Evolutionary conservation across 2,888 invertebrate genomes (phyloP).

Genomic region (Nycteola revayana): DNA sequence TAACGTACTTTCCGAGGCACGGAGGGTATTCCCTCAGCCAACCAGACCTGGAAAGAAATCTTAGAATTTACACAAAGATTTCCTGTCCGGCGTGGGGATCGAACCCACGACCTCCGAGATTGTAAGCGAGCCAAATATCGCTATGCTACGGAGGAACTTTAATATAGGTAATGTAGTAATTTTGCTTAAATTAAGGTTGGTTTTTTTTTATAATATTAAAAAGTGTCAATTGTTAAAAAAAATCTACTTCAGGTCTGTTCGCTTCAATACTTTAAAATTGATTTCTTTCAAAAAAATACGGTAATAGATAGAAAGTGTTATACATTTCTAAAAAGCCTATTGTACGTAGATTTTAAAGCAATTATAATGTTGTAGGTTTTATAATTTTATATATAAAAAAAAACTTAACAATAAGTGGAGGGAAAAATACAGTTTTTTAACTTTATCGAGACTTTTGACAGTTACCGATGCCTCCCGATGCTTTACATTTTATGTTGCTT

Average conservation of each 20-base stretch:
- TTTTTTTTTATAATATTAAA: not conserved
- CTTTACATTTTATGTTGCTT: not conserved
- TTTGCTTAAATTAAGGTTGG: too few relatives aligned
- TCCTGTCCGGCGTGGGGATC: too few relatives aligned
- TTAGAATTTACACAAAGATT: too few relatives aligned
- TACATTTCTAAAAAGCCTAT: too few relatives aligned
- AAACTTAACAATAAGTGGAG: not conserved
- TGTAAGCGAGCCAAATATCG: too few relatives aligned
- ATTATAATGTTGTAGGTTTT: not conserved
- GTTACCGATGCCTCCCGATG: not conserved
- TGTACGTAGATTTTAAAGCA: too few relatives aligned
- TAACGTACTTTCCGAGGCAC: too few relatives aligned
- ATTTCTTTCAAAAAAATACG: not conserved
- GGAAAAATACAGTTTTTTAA: not conserved
- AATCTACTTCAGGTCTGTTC: not conserved
- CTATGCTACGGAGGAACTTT: too few relatives aligned
- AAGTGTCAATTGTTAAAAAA: not conserved
- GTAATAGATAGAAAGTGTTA: too few relatives aligned
- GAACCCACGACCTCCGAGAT: too few relatives aligned
- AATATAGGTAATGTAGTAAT: not conserved
- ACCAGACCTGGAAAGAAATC: too few relatives aligned
- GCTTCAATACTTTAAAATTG: not conserved
- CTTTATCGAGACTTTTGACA: not conserved
- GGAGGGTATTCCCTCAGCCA: too few relatives aligned
- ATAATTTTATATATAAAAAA: not conserved